phyloP scores from a whole-genome alignment of 1,140 invertebrate species.

The Zaprionus vittiger region DNA sequence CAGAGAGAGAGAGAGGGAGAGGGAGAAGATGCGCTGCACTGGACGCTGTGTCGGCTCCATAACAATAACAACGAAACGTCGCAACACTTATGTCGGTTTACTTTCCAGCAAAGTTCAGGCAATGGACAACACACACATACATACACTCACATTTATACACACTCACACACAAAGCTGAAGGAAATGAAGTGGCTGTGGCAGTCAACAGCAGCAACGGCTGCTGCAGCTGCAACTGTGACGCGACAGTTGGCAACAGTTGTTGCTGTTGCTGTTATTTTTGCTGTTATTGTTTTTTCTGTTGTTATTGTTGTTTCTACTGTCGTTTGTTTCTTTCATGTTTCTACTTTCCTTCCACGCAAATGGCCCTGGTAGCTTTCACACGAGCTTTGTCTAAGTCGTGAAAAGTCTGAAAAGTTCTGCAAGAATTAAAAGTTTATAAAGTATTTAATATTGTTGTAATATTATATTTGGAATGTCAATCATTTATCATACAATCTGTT shows the following conservation, averaged over 20 bases:
- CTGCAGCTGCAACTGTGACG: constrained; percentile 30
- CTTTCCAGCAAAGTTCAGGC: constrained; percentile 52
- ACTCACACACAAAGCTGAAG: constrained; percentile 33
- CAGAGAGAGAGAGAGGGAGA: not conserved
- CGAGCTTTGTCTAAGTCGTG: not conserved
- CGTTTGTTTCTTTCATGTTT: constrained; percentile 23
- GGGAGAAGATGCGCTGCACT: not conserved
- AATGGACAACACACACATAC: constrained; percentile 21
- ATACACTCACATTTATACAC: constrained; percentile 16
- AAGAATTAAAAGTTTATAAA: too few relatives aligned
- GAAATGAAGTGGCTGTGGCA: constrained; percentile 66
- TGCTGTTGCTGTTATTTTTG: constrained; percentile 17
- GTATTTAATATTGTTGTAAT: not conserved
- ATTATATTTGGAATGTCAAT: not conserved
- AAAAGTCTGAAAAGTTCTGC: not conserved
- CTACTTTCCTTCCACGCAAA: not conserved
- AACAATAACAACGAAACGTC: constrained; percentile 69
- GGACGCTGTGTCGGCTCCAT: constrained; percentile 29
- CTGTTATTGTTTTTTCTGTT: not conserved
- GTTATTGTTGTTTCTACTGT: not conserved
- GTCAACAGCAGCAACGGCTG: constrained; percentile 34
- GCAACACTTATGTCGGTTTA: constrained; percentile 82
- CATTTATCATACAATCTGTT: too few relatives aligned
- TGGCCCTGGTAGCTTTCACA: constrained; percentile 15
- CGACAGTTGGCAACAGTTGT: constrained; percentile 43